Evolutionary conservation across 2,113 vertebrate species (phyloP).

Genomic region (Saccopteryx leptura): DNA sequence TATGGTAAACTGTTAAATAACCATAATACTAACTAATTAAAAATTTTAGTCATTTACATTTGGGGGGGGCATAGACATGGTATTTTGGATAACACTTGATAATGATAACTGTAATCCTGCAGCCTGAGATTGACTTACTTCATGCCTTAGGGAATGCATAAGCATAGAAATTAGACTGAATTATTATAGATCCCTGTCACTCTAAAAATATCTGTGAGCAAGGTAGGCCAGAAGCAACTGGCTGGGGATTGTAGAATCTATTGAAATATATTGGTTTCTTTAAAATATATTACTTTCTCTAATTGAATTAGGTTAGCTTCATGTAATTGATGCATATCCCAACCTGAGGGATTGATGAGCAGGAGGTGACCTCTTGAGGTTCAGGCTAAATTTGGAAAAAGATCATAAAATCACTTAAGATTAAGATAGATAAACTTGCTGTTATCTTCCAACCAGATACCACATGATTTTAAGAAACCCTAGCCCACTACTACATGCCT

Average conservation of each 20-base stretch:
- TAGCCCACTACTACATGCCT: background rate
- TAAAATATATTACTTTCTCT: conserved; percentile 25
- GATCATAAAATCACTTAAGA: conserved; percentile 29
- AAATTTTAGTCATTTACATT: conserved; percentile 45
- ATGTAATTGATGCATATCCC: background rate
- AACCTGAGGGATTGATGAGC: background rate
- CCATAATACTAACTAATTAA: conserved; percentile 59
- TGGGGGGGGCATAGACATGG: background rate
- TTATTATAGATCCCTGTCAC: conserved; percentile 56
- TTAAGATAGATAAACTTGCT: background rate
- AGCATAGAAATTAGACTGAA: conserved; percentile 69
- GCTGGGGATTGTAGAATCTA: conserved; percentile 53
- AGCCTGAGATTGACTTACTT: conserved; percentile 54
- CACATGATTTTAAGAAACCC: conserved; percentile 33
- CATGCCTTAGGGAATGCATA: conserved; percentile 69
- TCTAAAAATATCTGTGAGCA: conserved; percentile 67
- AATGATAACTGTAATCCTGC: conserved; percentile 69
- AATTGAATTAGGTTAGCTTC: conserved; percentile 26
- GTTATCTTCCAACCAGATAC: background rate
- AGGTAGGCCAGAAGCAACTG: conserved; percentile 55
- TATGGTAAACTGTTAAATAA: conserved; percentile 25
- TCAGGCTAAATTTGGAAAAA: conserved; percentile 39
- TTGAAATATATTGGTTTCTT: conserved; percentile 47
- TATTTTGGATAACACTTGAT: conserved; percentile 65
- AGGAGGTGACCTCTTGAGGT: background rate